A percentile compares a stretch with the other conserved stretches of the same genome.
These are phyloP conservation scores for Albula glossodonta DNA, from an alignment of 2,113 vertebrate species.

Conservation along the genomic window DNA sequence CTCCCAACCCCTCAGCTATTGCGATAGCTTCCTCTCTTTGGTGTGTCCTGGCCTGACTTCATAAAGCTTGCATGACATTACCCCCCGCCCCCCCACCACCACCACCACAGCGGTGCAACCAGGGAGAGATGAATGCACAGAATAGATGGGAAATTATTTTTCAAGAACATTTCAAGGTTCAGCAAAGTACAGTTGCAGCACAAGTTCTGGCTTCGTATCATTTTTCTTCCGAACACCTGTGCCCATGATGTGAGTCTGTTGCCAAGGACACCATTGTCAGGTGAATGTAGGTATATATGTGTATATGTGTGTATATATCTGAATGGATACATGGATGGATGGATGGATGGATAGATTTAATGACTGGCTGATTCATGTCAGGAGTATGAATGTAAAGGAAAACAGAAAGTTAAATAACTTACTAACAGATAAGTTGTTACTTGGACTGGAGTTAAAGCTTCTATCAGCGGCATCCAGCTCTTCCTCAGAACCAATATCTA, in stretches of 20 bases:
- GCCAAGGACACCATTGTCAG: background rate
- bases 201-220: background rate
- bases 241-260: background rate
- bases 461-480: constrained; percentile 54
- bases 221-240: background rate
- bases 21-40: background rate
- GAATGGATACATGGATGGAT: too few species aligned
- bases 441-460: constrained; percentile 54
- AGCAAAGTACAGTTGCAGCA: background rate
- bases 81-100: background rate
- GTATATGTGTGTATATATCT: too few species aligned
- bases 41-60: background rate
- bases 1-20: background rate
- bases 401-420: constrained; percentile 39
- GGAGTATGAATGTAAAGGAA: background rate
- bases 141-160: background rate
- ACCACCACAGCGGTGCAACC: background rate
- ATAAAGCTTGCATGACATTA: background rate
- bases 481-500: constrained; percentile 64
- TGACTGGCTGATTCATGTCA: constrained; percentile 20
- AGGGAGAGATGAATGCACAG: background rate
- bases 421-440: constrained; percentile 62
- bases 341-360: background rate
- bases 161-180: background rate
- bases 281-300: background rate